Base-by-base conservation (phyloP, 2,113 vertebrate species). In the Accipiter virgatus region DNA sequence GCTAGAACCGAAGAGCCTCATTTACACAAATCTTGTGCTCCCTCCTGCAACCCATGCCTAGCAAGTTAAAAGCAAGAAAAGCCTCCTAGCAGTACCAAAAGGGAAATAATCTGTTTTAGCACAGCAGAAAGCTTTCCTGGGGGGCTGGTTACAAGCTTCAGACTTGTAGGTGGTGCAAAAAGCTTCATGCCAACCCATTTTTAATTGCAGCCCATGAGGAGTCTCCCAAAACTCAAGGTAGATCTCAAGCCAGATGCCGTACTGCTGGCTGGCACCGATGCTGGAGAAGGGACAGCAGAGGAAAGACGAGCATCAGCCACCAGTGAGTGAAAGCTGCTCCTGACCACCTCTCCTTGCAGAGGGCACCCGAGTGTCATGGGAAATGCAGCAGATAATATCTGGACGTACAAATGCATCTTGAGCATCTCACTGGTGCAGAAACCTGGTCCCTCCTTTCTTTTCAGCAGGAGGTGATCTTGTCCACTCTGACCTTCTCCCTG, bases 1-100 rank as follows among this genome's bases (percentile, higher is more conserved):
- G 8, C 53, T 59, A 26, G 52, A 31, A 47, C 18, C 6, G 1
- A 6, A 58, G 45, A 90, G n/a, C 34, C 34, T 43, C n/a, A 56
- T 40, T 1, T 78, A 59, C 8, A 3, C 58, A 8, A 36, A 6
- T 31, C 26, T 70, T 6, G 0, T 3, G 1, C 31, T 47, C 11
- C 42, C 31, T 43, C 26, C 55, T 4, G 1, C 21, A 63, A 14
- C n/a, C 53, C 3, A 1, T n/a, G 68, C n/a, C 27, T 66, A 9
- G 40, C 25, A n/a, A 42, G 62, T 62, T 13, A 25, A 65, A 84
- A 83, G 34, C 59, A 43, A 34, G 36, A 43, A 40, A 65, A 73
- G 7, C 25, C 25, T 70, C 48, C 65, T 6, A 8, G 16, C 38
- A 87, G 15, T 34, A 26, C 22, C 17, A 2, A 9, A 2, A 36